phyloP scores from a whole-genome alignment of 1,140 invertebrate species.

The Drosophila tropicalis region DNA sequence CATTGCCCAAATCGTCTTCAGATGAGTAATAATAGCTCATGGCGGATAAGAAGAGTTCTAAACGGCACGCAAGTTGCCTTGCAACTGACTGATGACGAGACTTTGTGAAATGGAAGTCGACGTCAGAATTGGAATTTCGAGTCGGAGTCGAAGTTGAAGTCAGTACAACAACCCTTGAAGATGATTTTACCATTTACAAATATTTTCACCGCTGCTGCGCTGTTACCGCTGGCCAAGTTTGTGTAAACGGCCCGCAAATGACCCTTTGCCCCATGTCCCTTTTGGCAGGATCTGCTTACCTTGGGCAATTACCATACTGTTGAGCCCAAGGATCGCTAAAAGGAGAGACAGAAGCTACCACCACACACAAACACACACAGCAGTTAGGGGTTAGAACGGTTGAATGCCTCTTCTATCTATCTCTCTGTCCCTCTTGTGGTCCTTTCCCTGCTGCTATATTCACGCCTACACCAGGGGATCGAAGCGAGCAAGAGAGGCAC shows the following conservation, averaged over 20 bases:
- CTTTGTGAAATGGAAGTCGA: background rate
- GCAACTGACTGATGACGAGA: conserved; percentile 39
- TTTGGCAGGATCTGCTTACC: conserved; percentile 51
- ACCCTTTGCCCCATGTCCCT: conserved; percentile 59
- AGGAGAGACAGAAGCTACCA: conserved; percentile 39
- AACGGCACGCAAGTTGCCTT: conserved; percentile 62
- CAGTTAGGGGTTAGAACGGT: conserved; percentile 69
- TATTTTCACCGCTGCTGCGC: conserved; percentile 62
- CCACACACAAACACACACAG: conserved; percentile 21
- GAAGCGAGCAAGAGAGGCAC: conserved; percentile 43
- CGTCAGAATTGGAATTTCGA: too few species aligned
- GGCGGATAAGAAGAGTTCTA: conserved; percentile 27
- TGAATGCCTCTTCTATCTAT: conserved; percentile 11
- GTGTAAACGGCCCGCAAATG: conserved; percentile 67
- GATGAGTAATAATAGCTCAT: conserved; percentile 75
- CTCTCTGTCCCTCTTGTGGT: background rate
- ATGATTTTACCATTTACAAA: conserved; percentile 48
- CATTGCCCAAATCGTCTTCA: conserved; percentile 69
- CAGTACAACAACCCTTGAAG: conserved; percentile 37
- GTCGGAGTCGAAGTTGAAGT: background rate
- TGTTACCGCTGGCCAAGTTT: conserved; percentile 65
- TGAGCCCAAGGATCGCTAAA: conserved; percentile 54
- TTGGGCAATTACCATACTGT: conserved; percentile 63
- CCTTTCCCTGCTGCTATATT: background rate
- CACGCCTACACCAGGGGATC: conserved; percentile 59